phyloP scores from a whole-genome alignment of 1,140 invertebrate species.

The Drepana arcuata region DNA sequence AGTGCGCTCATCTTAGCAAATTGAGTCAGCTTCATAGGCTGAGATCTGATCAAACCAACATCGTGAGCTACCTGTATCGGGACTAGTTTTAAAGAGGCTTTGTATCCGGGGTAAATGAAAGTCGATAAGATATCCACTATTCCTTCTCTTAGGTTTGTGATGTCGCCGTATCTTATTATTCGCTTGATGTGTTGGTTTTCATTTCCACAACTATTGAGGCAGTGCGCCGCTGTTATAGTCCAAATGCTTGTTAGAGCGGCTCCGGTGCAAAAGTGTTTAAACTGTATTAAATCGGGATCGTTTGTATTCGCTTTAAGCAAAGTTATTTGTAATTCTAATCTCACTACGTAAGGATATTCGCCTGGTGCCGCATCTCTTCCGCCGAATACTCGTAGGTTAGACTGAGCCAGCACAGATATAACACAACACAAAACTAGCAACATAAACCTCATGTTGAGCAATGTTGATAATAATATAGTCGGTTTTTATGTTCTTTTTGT shows the following conservation, averaged over 20 bases:
- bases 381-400: too few species aligned
- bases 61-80: not conserved
- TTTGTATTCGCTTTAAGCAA: not conserved
- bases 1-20: not conserved
- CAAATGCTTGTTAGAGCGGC: slow-evolving; percentile 1
- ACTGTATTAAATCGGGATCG: not conserved
- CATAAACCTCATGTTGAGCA: too few species aligned
- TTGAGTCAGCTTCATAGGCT: not conserved
- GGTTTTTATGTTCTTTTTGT: too few species aligned
- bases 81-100: too few species aligned
- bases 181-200: not conserved
- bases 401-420: too few species aligned
- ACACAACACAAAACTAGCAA: too few species aligned
- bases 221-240: slow-evolving; percentile 8
- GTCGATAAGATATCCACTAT: not conserved
- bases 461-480: too few species aligned
- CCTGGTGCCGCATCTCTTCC: slow-evolving; percentile 1
- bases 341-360: slow-evolving; percentile 11
- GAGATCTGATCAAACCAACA: slow-evolving; percentile 1
- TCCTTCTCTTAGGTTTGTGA: not conserved
- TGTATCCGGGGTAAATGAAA: slow-evolving; percentile 1
- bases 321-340: slow-evolving; percentile 3
- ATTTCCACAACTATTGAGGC: not conserved
- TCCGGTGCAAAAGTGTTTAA: slow-evolving; percentile 3
- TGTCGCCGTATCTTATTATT: not conserved